Base-by-base conservation (phyloP, 2,797 vertebrate genomes). In the Ibycter americanus region DNA sequence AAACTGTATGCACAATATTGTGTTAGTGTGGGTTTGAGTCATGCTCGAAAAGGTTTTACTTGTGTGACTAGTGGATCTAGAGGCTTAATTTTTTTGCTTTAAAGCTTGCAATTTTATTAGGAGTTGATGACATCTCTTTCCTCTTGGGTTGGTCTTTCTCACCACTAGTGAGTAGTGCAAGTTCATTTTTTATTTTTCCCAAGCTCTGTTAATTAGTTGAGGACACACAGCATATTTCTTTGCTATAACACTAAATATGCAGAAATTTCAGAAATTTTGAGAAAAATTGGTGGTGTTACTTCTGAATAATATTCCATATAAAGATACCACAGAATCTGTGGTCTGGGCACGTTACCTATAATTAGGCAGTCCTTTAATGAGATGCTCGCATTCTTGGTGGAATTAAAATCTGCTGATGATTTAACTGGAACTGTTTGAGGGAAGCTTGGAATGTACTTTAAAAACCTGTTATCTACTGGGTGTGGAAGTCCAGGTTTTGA, bases 331-430 rank as follows among this genome's bases (percentile, higher is more conserved):
- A 63, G 73, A 52, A 84, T 86, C 87, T 83, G 82, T 71, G 93
- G 94, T 91, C 93, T 94, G 94, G 93, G 82, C 94, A 96, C 18
- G 82, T 94, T 97, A 94, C 83, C 85, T 94, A 16, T 96, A 96
- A 96, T 97, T 97, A 97, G 51, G 74, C 76, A 82, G 46, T 25
- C 52, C 84, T 91, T 95, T 96, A 97, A 96, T 94, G 88, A 97
- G 93, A 90, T 95, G 76, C 91, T 96, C 6, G 5, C 96, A 95
- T 97, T 97, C 96, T 96, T 96, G 89, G 71, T 0, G 42, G 83
- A 93, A 96, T 97, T 96, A 96, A 97, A 95, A 93, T 86, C 96
- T 83, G 87, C 73, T 73, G 72, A 26, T 97, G 94, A 96, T 97
- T 96, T 96, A 89, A 93, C 95, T 97, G 93, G 92, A 96, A 46